Evolutionary conservation across 2,113 vertebrate genomes (phyloP).

Genomic region (Glaucomys volans): DNA sequence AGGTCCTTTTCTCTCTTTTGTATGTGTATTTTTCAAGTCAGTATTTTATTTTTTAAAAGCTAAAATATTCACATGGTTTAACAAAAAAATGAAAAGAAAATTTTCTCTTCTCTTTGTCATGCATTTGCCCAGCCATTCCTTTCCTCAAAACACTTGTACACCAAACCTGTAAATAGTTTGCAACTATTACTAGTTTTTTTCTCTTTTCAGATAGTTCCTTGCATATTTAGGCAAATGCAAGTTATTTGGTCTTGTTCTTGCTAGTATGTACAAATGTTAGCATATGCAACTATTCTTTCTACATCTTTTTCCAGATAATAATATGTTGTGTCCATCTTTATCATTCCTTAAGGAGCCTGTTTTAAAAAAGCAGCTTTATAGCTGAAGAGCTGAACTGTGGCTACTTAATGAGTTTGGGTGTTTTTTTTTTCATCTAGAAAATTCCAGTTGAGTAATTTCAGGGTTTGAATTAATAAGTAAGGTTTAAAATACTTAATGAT

Average conservation of each 20-base stretch:
- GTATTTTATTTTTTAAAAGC: slow-evolving; percentile 9
- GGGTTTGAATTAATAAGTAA: slow-evolving; percentile 22
- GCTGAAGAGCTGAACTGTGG: not conserved
- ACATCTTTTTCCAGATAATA: not conserved
- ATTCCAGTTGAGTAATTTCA: slow-evolving; percentile 21
- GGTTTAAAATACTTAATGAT: slow-evolving; percentile 46
- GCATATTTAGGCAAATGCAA: not conserved
- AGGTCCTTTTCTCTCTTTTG: not conserved
- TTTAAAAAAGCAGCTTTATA: not conserved
- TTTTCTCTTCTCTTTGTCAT: not conserved
- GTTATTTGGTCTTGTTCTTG: slow-evolving; percentile 5
- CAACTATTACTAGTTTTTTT: not conserved
- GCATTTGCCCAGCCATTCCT: not conserved
- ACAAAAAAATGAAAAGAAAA: not conserved
- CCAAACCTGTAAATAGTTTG: not conserved
- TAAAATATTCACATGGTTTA: slow-evolving; percentile 12
- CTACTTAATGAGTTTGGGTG: not conserved
- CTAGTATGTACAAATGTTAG: not conserved
- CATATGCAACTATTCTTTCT: not conserved
- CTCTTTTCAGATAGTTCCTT: not conserved
- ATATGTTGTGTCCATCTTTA: not conserved
- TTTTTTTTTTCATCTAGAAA: slow-evolving; percentile 66
- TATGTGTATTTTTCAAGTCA: slow-evolving; percentile 2
- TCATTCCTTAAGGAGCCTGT: not conserved
- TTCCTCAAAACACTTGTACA: not conserved